phyloP scores from a whole-genome alignment of 2,888 invertebrate species.

The Escarpia spicata region DNA sequence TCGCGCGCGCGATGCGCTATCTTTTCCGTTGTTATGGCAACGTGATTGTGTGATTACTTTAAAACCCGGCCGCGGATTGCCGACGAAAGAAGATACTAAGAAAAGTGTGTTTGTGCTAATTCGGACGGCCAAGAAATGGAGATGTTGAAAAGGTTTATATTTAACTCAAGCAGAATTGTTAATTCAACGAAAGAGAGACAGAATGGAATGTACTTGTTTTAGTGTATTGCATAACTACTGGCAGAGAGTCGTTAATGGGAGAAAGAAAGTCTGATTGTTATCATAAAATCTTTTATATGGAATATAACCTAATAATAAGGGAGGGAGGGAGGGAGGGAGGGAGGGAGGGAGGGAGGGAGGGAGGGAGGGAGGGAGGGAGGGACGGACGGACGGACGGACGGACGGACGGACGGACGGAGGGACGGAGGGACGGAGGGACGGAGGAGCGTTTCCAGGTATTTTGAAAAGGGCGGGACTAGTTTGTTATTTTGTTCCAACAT shows the following conservation, averaged over 20 bases:
- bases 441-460: no score
- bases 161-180: not conserved
- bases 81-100: not conserved
- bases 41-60: slow-evolving; percentile 16
- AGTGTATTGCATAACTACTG: not conserved
- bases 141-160: slow-evolving; percentile 6
- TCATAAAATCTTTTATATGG: no score
- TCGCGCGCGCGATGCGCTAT: slow-evolving; percentile 1
- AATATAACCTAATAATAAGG: no score
- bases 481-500: no score
- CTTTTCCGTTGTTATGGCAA: slow-evolving; percentile 11
- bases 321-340: no score
- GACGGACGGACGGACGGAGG: no score
- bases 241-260: not conserved
- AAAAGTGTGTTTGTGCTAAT: slow-evolving; percentile 10
- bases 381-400: no score
- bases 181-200: not conserved
- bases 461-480: no score
- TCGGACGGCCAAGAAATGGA: not conserved
- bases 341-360: no score
- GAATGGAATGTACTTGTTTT: not conserved
- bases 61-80: slow-evolving; percentile 2
- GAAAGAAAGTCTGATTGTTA: no score
- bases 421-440: no score
- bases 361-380: no score